Evolutionary conservation across 2,888 invertebrate genomes (phyloP).

Genomic region (Drosophila kuntzei): DNA sequence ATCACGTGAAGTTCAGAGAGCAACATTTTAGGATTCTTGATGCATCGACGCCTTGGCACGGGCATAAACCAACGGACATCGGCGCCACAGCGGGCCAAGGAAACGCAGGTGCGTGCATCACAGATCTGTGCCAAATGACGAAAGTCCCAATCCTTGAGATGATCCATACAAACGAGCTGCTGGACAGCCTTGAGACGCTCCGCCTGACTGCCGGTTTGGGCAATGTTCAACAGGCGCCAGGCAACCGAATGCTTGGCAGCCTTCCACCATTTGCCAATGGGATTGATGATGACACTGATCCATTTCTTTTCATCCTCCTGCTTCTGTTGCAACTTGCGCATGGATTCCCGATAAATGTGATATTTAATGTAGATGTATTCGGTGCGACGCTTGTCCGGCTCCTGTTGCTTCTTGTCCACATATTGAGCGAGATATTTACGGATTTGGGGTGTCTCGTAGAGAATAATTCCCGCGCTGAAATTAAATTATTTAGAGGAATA

Average conservation of each 20-base stretch:
- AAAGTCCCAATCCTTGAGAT: slow-evolving; percentile 89
- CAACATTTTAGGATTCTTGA: slow-evolving; percentile 83
- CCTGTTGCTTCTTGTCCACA: slow-evolving; percentile 76
- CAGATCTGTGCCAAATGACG: slow-evolving; percentile 92
- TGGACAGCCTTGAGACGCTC: slow-evolving; percentile 89
- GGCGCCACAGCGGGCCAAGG: slow-evolving; percentile 90
- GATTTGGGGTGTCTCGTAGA: slow-evolving; percentile 82
- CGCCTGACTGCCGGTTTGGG: slow-evolving; percentile 88
- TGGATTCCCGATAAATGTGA: slow-evolving; percentile 85
- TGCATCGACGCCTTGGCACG: slow-evolving; percentile 87
- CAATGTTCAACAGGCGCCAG: slow-evolving; percentile 89
- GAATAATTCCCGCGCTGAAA: slow-evolving; percentile 82
- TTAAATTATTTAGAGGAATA: no score
- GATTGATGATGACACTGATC: slow-evolving; percentile 85
- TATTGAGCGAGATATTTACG: slow-evolving; percentile 84
- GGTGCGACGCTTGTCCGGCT: slow-evolving; percentile 83
- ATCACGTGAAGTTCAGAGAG: slow-evolving; percentile 82
- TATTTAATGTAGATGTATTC: slow-evolving; percentile 87
- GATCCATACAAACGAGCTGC: slow-evolving; percentile 88
- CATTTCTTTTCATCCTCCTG: slow-evolving; percentile 85
- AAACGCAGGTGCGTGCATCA: slow-evolving; percentile 91
- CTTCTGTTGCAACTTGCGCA: slow-evolving; percentile 82
- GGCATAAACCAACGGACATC: slow-evolving; percentile 91
- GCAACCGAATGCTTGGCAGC: slow-evolving; percentile 88
- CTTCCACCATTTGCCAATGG: slow-evolving; percentile 87